Evolutionary conservation across 2,113 vertebrate genomes (phyloP), one percentile per base, ranked within the genome.

Genomic region (Catharus fuscescens): DNA sequence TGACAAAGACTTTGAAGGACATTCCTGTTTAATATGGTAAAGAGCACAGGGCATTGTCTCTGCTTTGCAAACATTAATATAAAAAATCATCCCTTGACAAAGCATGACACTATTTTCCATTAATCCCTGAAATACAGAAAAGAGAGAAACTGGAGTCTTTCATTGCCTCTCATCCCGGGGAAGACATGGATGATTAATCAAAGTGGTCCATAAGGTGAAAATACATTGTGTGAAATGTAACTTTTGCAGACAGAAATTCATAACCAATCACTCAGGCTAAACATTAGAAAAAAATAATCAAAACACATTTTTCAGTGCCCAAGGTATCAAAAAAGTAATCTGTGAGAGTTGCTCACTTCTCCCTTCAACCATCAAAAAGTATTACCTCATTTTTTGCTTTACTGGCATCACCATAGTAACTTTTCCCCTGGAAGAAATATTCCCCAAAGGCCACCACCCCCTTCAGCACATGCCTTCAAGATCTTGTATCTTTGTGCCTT

Each of bases 31-130:
- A 95, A 95, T 91, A 96, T 71, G 91, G 95, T 90, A 96, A 97
- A 97, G 95, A 97, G 96, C 88, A 96, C 52, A 97, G 71, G 91
- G 79, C 93, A 96, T 90, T 94, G 54, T 93, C 86, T 95, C 80
- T 90, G 66, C 91, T 98, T 96, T 97, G 94, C 95, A 96, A 96
- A 97, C 9, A 29, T 95, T 96, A 96, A 96, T 96, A 91, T 91
- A 96, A 97, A 98, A 98, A 97, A 97, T 86, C 40, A 54, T 95
- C 92, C 94, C 85, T 96, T 96, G 95, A 97, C 96, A 98, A 97
- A 83, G 73, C 92, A 92, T 91, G 83, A 96, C 53, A 88, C 84
- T 91, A 95, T 94, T 96, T 97, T 86, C 92, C 85, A 95, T 95
- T 97, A 96, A 97, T 95, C 92, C 96, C 96, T 91, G 89, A 96